Evolutionary conservation across 2,888 invertebrate genomes (phyloP), one percentile per base, ranked within the genome.

Genomic region (Leptopilina syphax): DNA sequence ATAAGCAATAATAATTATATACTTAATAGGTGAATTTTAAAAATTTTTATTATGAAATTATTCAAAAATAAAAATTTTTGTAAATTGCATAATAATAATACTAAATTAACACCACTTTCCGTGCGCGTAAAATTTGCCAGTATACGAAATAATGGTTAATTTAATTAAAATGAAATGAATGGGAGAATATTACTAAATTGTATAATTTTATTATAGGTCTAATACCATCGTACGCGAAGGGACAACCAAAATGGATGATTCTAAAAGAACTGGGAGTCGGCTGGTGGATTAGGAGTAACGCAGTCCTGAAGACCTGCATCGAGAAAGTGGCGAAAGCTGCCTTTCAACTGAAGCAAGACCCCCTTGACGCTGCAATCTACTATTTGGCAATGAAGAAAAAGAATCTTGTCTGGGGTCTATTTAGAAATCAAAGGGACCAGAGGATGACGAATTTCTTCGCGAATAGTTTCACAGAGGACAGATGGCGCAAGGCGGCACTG

Each of bases 321-420:
- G 99, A 99, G 91, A 97, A 97, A 89, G 94, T 99, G 47, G 99
- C 99, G 0, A 98, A 99, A 90, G 96, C 97, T 1, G 96, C 99
- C 0, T 99, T 98, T 92, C 97, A 98, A 92, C 93, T 94, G 4
- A 96, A 97, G 78, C 97, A 98, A 90, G 98, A 99, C 90, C 99
- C 99, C 0, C 94, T 99, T 93, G 99, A 99, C 90, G 98, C 99
- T 0, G 98, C 99, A 0, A 93, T 99, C 2, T 99, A 97, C 91
- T 99, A 99, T 92, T 93, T 99, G 84, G 99, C 99, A 1, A 97
- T 99, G 98, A 98, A 96, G 92, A 99, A 99, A 93, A 98, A 99
- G 89, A 98, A 96, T 88, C 93, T 99, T 4, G 94, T 99, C 0
- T 99, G 98, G 97, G 99, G 99, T 0, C 93, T 99, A 70, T 99